A percentile compares a stretch with the other conserved stretches of the same genome.
phyloP scores from a whole-genome alignment of 2,797 vertebrate species.

The Cuculus canorus region DNA sequence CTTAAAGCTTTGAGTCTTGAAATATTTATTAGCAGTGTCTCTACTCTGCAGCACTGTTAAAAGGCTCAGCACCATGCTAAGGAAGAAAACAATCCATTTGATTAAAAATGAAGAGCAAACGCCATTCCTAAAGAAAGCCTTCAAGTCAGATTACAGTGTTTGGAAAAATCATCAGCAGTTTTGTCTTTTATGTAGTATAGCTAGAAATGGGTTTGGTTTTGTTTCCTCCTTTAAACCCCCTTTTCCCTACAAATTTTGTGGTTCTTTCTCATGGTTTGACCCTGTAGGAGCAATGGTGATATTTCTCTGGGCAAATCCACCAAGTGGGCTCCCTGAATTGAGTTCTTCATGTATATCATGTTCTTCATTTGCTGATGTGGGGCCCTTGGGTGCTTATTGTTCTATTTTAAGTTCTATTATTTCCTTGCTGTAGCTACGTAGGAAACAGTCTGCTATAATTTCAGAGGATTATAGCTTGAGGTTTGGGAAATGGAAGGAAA shows the following conservation, averaged over 20 bases:
- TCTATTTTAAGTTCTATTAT: not conserved
- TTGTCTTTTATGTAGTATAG: not conserved
- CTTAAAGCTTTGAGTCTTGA: constrained; percentile 13
- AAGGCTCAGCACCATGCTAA: not conserved
- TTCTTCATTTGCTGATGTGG: not conserved
- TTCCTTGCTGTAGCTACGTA: not conserved
- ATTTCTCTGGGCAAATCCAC: not conserved
- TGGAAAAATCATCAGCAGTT: not conserved
- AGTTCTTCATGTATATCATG: not conserved
- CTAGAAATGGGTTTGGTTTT: not conserved
- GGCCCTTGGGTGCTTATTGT: not conserved
- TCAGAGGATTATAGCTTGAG: not conserved
- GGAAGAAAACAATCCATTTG: not conserved
- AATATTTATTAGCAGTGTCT: constrained; percentile 41
- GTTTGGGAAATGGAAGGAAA: not conserved
- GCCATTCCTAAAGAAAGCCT: not conserved
- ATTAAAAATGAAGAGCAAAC: not conserved
- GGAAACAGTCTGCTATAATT: not conserved
- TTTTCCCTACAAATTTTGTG: not conserved
- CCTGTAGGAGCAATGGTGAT: not conserved
- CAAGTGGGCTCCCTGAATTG: not conserved
- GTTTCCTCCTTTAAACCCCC: not conserved
- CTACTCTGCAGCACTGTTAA: not conserved
- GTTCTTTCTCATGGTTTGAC: not conserved
- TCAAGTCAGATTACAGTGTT: not conserved